Evolutionary conservation across 2,888 invertebrate genomes (phyloP), one percentile per base, ranked within the genome.

Genomic region (Catocala sponsa): DNA sequence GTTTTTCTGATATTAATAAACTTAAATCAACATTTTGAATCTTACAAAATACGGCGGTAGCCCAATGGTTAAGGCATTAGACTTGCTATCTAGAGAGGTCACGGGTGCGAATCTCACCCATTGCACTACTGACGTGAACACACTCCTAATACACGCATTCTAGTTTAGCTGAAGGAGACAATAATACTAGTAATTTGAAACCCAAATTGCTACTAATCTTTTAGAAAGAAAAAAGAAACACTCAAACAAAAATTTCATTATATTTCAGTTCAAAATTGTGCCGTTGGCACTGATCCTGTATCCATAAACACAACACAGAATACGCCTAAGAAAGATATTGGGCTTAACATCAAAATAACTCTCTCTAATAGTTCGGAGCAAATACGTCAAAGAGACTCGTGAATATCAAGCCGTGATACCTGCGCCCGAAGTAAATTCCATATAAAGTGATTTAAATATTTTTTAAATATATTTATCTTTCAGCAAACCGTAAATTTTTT

Each of bases 271-370:
- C 75, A 81, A 72, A 74, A 76, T 43, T 55, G 38, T 46, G 56
- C 59, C 4, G 66, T 64, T 25, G 57, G 38, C n/a, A 13, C 68
- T n/a, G 78, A 67, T 7, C 10, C 41, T 7, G 1, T 50, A 10
- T 5, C 41, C 0, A 55, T 55, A 4, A 59, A 43, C 5, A 46
- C 62, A 5, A 59, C 65, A 9, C 60, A 63, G 11, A 35, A 52
- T 9, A 65, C 72, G 10, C 72, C 69, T 42, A 91, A 82, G 66
- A 91, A 86, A 70, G 88, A 91, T 51, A 81, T 91, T 46, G 90
- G 92, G 6, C 75, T 91, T 0, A 92, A 91, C 63, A 87, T 93
- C 42, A 88, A 91, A 46, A 87, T 91, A 48, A 87, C 85, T 11
- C 55, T 84, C 6, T 85, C 88, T 2, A 74, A 83, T 42, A 87